These are phyloP conservation scores for Polymixis flavicincta DNA, from an alignment of 2,888 invertebrate species.

Conservation along the genomic window DNA sequence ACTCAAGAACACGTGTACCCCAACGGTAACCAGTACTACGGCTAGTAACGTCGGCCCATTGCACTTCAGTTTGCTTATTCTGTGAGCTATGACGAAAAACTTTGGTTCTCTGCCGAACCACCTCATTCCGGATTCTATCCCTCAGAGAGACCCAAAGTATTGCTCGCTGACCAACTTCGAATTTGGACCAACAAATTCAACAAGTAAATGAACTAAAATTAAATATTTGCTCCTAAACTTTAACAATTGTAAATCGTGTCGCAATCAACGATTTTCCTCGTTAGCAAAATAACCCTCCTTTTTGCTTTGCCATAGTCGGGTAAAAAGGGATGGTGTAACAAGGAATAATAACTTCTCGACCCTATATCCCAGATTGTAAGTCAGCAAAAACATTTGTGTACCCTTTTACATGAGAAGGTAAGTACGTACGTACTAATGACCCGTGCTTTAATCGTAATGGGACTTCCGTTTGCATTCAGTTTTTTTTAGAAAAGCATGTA, in stretches of 20 bases:
- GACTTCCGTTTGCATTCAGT: background rate
- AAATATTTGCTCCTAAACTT: conserved; percentile 17
- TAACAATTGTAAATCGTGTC: conserved; percentile 20
- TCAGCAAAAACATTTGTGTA: conserved; percentile 47
- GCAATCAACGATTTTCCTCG: conserved; percentile 35
- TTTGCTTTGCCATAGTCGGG: too few species aligned
- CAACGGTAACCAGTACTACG: too few species aligned
- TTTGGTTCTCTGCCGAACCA: too few species aligned
- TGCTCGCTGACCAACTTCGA: too few species aligned
- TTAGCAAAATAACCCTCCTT: conserved; percentile 18
- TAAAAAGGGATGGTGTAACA: conserved; percentile 45
- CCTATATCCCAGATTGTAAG: conserved; percentile 29
- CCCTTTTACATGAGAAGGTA: conserved; percentile 26
- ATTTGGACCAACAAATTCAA: too few species aligned
- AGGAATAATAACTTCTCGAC: conserved; percentile 41
- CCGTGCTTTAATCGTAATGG: conserved; percentile 15
- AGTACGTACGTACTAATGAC: conserved; percentile 37
- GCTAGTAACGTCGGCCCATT: too few species aligned
- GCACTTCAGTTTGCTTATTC: too few species aligned
- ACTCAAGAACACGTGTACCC: too few species aligned
- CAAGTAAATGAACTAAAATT: background rate
- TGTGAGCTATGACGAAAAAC: too few species aligned
- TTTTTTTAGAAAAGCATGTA: too few species aligned
- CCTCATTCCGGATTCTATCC: too few species aligned
- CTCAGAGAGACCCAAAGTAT: too few species aligned